Percentiles rank a stretch among this genome's conserved stretches.
Evolutionary conservation across 2,797 vertebrate genomes (phyloP).

Genomic region (Leptodactylus fallax): DNA sequence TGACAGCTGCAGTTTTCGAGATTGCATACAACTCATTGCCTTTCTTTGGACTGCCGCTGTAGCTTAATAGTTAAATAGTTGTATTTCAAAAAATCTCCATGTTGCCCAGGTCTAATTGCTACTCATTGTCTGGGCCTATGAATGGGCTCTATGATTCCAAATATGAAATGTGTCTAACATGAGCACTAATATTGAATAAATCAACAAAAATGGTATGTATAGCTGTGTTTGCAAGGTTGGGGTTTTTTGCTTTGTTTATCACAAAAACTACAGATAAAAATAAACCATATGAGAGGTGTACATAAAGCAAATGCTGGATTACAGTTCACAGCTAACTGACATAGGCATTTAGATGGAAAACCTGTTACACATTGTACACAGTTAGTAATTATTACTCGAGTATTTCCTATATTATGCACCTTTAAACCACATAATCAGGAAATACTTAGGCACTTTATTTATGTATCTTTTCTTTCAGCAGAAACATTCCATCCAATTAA

Average conservation of each 20-base stretch:
- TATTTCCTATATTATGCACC: background rate
- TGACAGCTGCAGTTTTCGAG: too few species aligned
- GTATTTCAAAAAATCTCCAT: background rate
- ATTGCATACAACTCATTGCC: too few species aligned
- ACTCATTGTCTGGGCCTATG: background rate
- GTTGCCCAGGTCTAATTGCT: background rate
- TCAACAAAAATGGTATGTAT: background rate
- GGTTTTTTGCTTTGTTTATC: background rate
- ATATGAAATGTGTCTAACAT: background rate
- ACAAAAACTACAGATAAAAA: background rate
- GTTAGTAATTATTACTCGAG: background rate
- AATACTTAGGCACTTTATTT: slow-evolving; percentile 17
- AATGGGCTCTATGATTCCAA: background rate
- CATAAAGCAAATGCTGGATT: background rate
- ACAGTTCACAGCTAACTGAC: background rate
- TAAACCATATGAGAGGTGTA: background rate
- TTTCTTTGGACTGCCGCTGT: too few species aligned
- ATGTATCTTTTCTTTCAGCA: slow-evolving; percentile 8
- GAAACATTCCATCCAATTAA: slow-evolving; percentile 48
- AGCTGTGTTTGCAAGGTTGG: background rate
- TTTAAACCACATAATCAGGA: background rate
- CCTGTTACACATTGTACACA: background rate
- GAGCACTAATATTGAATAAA: background rate
- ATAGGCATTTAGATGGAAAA: too few species aligned
- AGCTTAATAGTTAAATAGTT: background rate